Conservation (phyloP, 2,113 vertebrate genomes). For the Zapornia atra region DNA sequence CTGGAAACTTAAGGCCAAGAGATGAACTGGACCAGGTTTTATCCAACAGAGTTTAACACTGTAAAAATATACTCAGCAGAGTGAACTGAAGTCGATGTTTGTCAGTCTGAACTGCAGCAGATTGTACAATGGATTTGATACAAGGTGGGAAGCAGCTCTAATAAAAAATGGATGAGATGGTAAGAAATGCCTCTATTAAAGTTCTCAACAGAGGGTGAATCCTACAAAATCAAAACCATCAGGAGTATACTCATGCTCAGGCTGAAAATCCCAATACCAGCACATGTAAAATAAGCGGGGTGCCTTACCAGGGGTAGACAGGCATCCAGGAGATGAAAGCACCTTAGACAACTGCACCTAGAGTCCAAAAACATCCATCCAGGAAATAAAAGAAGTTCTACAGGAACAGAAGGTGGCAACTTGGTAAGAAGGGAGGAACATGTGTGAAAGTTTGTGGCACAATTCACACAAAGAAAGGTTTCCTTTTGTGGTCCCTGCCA, state of each 20-base stretch:
- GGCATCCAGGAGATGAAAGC: neutral
- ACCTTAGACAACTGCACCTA: neutral
- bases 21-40: neutral
- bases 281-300: neutral
- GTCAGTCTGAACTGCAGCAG: neutral
- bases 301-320: neutral
- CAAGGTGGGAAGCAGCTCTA: neutral
- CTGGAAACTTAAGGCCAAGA: neutral
- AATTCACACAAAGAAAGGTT: neutral
- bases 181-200: neutral
- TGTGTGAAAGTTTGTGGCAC: neutral
- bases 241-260: neutral
- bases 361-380: neutral
- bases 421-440: neutral
- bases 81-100: neutral
- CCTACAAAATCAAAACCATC: neutral
- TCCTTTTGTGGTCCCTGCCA: neutral
- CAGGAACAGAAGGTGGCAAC: neutral
- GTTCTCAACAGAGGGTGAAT: neutral
- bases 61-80: neutral
- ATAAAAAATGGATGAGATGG: neutral
- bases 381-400: neutral
- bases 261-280: neutral
- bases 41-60: accelerated
- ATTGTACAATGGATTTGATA: neutral